Evolutionary conservation across 30 jellyfish, hydroid and myxozoan genomes (phyloP).

Genomic region (Aurelia aurita complex sp. Pacific): DNA sequence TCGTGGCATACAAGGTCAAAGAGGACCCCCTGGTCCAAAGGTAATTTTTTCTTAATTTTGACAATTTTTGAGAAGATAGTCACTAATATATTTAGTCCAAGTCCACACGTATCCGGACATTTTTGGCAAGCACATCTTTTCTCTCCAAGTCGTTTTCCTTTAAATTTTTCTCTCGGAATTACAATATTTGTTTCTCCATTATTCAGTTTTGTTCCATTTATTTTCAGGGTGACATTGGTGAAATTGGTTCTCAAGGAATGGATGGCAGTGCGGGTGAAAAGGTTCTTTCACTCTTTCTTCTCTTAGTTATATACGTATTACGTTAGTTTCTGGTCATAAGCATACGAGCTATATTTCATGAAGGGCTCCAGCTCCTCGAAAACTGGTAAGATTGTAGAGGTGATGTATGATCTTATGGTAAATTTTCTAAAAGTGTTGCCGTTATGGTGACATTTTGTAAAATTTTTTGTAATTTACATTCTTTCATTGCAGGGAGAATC

Average conservation of each 20-base stretch:
- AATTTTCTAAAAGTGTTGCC: background rate
- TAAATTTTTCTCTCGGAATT: too few species aligned
- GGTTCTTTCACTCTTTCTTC: background rate
- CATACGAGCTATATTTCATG: too few species aligned
- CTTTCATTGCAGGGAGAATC: constrained; percentile 19
- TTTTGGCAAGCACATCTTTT: too few species aligned
- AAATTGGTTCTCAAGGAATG: constrained; percentile 36
- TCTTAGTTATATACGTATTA: background rate
- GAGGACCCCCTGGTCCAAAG: constrained; percentile 40
- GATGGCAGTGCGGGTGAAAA: constrained; percentile 19
- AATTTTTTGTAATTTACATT: background rate
- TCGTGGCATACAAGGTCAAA: constrained; percentile 1
- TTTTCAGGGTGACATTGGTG: constrained; percentile 21
- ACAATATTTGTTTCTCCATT: too few species aligned
- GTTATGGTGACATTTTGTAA: background rate
- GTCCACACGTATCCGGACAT: too few species aligned
- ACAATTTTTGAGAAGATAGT: too few species aligned
- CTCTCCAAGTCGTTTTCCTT: too few species aligned
- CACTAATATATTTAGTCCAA: too few species aligned
- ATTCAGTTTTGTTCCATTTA: too few species aligned
- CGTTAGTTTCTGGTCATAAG: background rate
- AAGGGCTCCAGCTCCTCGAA: too few species aligned
- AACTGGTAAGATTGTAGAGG: too few species aligned
- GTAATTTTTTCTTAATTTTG: constrained; percentile 10
- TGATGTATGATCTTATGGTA: too few species aligned